Percentiles rank a stretch among this genome's conserved stretches.
Conservation (phyloP, 2,888 invertebrate species). For the Torymus aiolomorphi region DNA sequence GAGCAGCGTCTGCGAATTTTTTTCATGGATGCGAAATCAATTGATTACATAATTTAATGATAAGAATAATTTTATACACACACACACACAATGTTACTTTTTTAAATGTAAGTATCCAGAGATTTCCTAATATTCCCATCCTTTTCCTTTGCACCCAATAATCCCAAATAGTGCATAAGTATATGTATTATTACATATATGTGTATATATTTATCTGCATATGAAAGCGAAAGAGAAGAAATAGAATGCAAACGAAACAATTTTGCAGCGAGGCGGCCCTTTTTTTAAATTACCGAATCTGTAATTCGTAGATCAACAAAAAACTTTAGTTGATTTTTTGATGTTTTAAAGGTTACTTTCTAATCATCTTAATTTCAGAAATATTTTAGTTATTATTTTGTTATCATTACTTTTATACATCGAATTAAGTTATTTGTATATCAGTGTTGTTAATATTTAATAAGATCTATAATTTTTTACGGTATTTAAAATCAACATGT, state of each 20-base stretch:
- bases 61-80: constrained; percentile 61
- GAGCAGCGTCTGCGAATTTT: constrained; percentile 54
- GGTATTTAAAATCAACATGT: no score
- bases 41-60: constrained; percentile 57
- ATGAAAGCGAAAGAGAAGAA: constrained; percentile 47
- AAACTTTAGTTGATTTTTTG: constrained; percentile 26
- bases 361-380: neutral
- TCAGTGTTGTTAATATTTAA: no score
- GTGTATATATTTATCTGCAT: constrained; percentile 68
- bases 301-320: constrained; percentile 27
- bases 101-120: constrained; percentile 69
- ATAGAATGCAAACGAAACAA: constrained; percentile 57
- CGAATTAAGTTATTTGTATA: no score
- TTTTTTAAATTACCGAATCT: constrained; percentile 32
- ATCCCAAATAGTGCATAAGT: constrained; percentile 59
- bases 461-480: no score
- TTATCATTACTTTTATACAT: no score
- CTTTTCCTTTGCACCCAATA: constrained; percentile 15
- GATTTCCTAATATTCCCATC: constrained; percentile 56
- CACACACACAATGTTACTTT: constrained; percentile 66
- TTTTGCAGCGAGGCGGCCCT: constrained; percentile 56
- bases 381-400: no score
- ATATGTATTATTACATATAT: constrained; percentile 66
- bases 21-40: constrained; percentile 65
- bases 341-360: constrained; percentile 39